Base-by-base conservation (phyloP, 2,797 vertebrate genomes). In the Enoplosus armatus region DNA sequence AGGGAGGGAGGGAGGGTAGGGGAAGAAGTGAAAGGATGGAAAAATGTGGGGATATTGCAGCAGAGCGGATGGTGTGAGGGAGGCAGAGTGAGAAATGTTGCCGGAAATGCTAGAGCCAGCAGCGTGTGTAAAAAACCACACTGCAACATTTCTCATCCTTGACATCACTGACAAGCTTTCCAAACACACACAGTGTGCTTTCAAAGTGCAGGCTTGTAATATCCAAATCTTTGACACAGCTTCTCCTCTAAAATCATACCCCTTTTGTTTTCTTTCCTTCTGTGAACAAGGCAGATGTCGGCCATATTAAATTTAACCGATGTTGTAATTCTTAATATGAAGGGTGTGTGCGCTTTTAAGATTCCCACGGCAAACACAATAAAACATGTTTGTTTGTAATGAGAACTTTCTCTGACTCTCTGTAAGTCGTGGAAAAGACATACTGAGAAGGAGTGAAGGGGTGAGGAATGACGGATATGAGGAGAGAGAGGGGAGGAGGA, bases 31-130 rank as follows among this genome's bases (percentile, higher is more conserved):
- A 86, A 92, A 90, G 85, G 87, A 87, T 87, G 85, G 85, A 88
- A 92, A 92, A 92, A 93, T 92, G 92, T 90, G 88, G 89, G 91
- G 91, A 93, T 91, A 93, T 93, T 91, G 88, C 90, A 89, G 92
- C 84, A 89, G 89, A 91, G 89, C 70, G 90, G 88, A 87, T 89
- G 85, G 87, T 89, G 91, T 88, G 90, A 92, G 90, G 88, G 89
- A 92, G 90, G 88, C 85, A 82, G 86, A 88, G 90, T 92, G 93
- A 91, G 92, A 93, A 92, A 94, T 93, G 92, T 92, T 92, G 90
- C 90, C 91, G 93, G 93, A 93, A 94, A 94, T 94, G 91, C 91
- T 93, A 43, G 87, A 91, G 89, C 91, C 89, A 90, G 85, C 91
- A 92, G 88, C 58, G 85, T 91, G 92, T 93, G 90, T 93, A 90